Conservation (phyloP, 2,797 vertebrate species). For the Gila robusta region DNA sequence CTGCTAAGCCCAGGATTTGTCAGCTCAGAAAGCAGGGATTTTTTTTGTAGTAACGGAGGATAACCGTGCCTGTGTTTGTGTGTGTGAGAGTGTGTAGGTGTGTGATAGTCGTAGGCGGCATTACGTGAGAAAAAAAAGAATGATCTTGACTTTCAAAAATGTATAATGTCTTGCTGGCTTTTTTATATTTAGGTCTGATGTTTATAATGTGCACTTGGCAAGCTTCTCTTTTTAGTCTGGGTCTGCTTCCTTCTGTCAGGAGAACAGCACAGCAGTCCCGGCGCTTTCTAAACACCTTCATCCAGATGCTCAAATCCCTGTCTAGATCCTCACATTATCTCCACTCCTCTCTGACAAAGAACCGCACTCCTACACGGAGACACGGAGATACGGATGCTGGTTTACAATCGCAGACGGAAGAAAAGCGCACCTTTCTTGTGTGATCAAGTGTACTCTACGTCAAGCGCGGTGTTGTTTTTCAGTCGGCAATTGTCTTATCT, state of each 20-base stretch:
- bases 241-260: constrained; percentile 37
- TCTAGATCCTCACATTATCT: constrained; percentile 31
- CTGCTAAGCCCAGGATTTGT: constrained; percentile 49
- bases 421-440: constrained; percentile 4
- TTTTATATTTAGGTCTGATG: constrained; percentile 40
- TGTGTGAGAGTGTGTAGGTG: constrained; percentile 32
- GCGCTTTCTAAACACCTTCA: constrained; percentile 40
- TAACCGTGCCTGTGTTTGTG: constrained; percentile 29
- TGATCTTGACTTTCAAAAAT: constrained; percentile 26
- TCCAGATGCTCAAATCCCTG: constrained; percentile 52
- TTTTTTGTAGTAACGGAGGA: constrained; percentile 51
- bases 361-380: not conserved
- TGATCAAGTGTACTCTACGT: constrained; percentile 3
- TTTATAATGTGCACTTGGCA: not conserved
- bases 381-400: not conserved
- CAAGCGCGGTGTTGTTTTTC: constrained; percentile 14
- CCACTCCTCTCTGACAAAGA: constrained; percentile 22
- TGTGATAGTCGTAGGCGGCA: constrained; percentile 25
- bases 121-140: constrained; percentile 25
- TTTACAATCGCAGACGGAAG: not conserved
- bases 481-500: constrained; percentile 10
- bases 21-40: constrained; percentile 45
- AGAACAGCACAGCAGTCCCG: constrained; percentile 21
- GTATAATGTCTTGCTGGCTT: constrained; percentile 12
- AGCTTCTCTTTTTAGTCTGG: constrained; percentile 23